Evolutionary conservation across 2,888 invertebrate species (phyloP), one percentile per base, ranked within the genome.

Genomic region (Emmelina monodactyla): DNA sequence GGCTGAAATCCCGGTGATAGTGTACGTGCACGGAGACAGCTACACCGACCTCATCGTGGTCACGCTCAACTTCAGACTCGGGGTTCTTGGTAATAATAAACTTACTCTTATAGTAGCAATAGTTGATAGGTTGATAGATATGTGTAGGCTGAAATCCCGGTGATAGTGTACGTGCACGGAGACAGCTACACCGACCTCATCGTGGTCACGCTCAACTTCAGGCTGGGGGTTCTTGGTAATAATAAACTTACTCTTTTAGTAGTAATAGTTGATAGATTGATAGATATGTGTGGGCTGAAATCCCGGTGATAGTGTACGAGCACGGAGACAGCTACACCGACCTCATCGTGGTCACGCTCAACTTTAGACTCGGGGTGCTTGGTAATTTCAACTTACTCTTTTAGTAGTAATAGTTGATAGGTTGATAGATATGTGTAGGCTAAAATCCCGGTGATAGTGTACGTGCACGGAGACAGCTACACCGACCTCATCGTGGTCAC

Each of bases 151-250:
- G n/a, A n/a, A n/a, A n/a, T n/a, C n/a, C 91, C 93, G 28, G 92
- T 93, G 22, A 70, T 93, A 57, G 87, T 93, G 33, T 92, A 89
- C 72, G 86, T 94, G 49, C 92, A 92, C 54, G 93, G 92, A 0
- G 92, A 97, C 37, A 91, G 94, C 64, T 95, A 94, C 58, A 92
- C 89, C 1, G 90, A 91, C 59, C 82, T 96, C 57, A 92, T 98
- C 43, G 95, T 97, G 35, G 94, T 98, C 49, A 97, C 97, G 16
- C 83, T 98, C 53, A 98, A 98, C 84, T 98, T 94, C 79, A 87
- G 97, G 49, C 86, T 97, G 42, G 97, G 97, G 42, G 88, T 94
- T 46, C 83, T 95, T 58, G 89, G 89, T 88, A 60, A 84, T n/a
- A n/a, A n/a, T n/a, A n/a, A n/a, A n/a, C n/a, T n/a, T n/a, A n/a